Percentiles rank a stretch among this genome's conserved stretches.
Evolutionary conservation across 2,113 vertebrate species (phyloP).

Genomic region (Cinclus cinclus): DNA sequence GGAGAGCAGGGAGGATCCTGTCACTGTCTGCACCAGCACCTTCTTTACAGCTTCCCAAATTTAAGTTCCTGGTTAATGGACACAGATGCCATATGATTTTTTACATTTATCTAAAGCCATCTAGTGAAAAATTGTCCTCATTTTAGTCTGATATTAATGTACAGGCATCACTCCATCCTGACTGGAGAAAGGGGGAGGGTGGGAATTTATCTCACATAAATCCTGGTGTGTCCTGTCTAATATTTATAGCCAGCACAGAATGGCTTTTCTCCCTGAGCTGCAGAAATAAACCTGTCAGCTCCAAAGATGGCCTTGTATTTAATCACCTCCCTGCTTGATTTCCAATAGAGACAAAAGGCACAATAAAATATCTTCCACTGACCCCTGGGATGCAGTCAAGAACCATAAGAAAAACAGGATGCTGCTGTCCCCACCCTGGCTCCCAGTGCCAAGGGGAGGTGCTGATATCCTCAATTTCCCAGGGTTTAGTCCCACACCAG

Average conservation of each 20-base stretch:
- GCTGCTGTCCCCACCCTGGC: accelerated
- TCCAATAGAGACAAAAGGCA: slow-evolving; percentile 45
- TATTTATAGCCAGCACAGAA: slow-evolving; percentile 56
- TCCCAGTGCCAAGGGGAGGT: background rate
- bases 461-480: accelerated
- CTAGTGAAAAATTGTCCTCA: background rate
- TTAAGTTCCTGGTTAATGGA: background rate
- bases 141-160: background rate
- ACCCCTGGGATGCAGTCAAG: background rate
- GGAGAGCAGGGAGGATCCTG: background rate
- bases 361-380: slow-evolving; percentile 33
- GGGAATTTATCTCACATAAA: slow-evolving; percentile 45
- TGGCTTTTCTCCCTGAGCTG: background rate
- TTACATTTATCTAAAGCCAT: background rate
- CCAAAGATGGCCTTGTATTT: slow-evolving; percentile 40
- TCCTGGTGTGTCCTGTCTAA: slow-evolving; percentile 12
- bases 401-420: background rate
- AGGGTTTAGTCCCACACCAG: background rate
- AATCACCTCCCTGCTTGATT: slow-evolving; percentile 36
- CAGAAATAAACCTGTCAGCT: slow-evolving; percentile 66
- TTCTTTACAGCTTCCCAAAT: background rate
- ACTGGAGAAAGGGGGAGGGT: background rate
- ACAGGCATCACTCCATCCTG: slow-evolving; percentile 4
- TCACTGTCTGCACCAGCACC: background rate
- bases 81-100: background rate